A percentile compares a stretch with the other conserved stretches of the same genome.
phyloP scores from a whole-genome alignment of 2,797 vertebrate species.

The Pempheris klunzingeri region DNA sequence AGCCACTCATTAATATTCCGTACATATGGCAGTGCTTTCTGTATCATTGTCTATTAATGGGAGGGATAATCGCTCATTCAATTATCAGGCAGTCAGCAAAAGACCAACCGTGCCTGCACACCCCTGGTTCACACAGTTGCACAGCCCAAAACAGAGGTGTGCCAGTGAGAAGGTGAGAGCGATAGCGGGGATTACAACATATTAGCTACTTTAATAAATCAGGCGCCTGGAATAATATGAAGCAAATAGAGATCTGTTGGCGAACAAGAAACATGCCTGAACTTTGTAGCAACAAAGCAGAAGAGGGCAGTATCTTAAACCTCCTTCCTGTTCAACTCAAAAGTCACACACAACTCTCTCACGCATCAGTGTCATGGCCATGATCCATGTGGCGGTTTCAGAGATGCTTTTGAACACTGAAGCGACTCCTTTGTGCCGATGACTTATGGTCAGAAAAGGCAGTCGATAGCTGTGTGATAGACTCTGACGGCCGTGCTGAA shows the following conservation, averaged over 20 bases:
- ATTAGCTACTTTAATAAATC: slow-evolving; percentile 85
- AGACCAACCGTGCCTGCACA: slow-evolving; percentile 86
- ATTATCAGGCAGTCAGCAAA: slow-evolving; percentile 96
- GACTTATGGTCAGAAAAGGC: slow-evolving; percentile 37
- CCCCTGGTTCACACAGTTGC: slow-evolving; percentile 80
- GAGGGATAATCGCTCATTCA: slow-evolving; percentile 99
- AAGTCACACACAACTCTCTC: slow-evolving; percentile 24
- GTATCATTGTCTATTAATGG: slow-evolving; percentile 99
- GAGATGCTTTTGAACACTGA: slow-evolving; percentile 36
- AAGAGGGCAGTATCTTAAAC: slow-evolving; percentile 35
- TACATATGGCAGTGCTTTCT: slow-evolving; percentile 93
- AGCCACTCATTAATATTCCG: slow-evolving; percentile 99
- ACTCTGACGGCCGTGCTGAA: slow-evolving; percentile 45
- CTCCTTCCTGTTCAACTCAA: slow-evolving; percentile 21
- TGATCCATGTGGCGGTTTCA: slow-evolving; percentile 11
- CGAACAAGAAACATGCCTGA: slow-evolving; percentile 65
- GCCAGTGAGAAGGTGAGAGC: slow-evolving; percentile 90
- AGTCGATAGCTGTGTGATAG: slow-evolving; percentile 34
- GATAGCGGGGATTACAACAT: slow-evolving; percentile 93
- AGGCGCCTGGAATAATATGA: slow-evolving; percentile 54
- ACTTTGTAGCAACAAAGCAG: slow-evolving; percentile 68
- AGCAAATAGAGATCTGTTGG: slow-evolving; percentile 60
- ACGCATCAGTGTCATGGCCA: slow-evolving; percentile 26
- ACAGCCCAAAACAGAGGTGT: slow-evolving; percentile 84
- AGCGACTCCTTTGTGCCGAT: slow-evolving; percentile 17